Conservation (phyloP, 2,113 vertebrate species). For the Atractosteus spatula region DNA sequence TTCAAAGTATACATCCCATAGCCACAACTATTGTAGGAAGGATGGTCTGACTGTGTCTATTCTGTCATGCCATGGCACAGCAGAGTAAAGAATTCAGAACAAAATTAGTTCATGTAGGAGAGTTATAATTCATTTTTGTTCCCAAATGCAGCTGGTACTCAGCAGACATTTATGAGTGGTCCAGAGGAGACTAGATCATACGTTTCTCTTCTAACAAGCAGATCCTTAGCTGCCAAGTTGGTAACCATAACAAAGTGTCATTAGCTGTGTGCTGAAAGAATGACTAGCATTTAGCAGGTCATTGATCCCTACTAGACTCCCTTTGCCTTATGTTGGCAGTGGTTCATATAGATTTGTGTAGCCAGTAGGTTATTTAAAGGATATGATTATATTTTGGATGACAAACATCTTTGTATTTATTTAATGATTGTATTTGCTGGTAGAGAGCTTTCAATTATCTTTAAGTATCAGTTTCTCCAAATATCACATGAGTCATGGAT, state of each 20-base stretch:
- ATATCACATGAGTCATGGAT: too few relatives aligned
- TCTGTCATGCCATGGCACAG: too few relatives aligned
- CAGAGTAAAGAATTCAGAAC: too few relatives aligned
- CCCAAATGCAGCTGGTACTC: neutral
- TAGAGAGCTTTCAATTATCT: too few relatives aligned
- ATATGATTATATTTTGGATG: too few relatives aligned
- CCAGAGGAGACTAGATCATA: neutral
- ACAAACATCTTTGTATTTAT: too few relatives aligned
- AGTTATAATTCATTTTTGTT: neutral
- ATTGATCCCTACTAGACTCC: neutral
- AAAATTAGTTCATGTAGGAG: neutral
- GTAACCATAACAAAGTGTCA: neutral
- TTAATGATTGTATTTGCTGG: too few relatives aligned
- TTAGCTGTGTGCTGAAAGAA: slow-evolving; percentile 4
- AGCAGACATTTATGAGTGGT: slow-evolving; percentile 6
- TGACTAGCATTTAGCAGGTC: slow-evolving; percentile 6
- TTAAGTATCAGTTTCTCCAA: too few relatives aligned
- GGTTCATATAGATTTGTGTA: neutral
- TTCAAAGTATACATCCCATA: too few relatives aligned
- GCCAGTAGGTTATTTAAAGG: neutral
- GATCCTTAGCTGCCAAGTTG: neutral
- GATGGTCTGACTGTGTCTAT: too few relatives aligned
- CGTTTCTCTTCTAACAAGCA: slow-evolving; percentile 6
- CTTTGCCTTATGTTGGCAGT: neutral
- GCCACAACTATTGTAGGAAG: too few relatives aligned